Percentiles rank a stretch among this genome's conserved stretches.
Conservation (phyloP, 2,797 vertebrate genomes). For the Sebastes hopkinsi region DNA sequence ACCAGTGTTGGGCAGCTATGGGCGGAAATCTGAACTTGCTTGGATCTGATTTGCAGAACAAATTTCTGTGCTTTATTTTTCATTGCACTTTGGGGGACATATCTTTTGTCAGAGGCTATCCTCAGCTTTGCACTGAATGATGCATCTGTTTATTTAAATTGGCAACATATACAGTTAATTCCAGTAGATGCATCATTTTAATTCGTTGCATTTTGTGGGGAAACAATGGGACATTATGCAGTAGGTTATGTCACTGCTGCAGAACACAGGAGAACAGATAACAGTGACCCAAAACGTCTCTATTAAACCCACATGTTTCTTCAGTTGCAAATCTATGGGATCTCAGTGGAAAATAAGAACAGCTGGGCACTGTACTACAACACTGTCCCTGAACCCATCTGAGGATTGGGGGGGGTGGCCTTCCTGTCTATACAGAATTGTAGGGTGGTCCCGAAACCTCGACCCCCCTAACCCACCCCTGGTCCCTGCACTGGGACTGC, state of each 20-base stretch:
- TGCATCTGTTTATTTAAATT: slow-evolving; percentile 3
- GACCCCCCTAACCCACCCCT: slow-evolving; percentile 22
- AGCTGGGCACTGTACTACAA: slow-evolving; percentile 70
- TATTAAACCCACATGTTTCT: slow-evolving; percentile 45
- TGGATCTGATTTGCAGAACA: slow-evolving; percentile 37
- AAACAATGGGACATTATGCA: slow-evolving; percentile 17
- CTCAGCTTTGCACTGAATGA: neutral
- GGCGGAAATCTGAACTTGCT: slow-evolving; percentile 23
- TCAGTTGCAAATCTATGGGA: slow-evolving; percentile 25
- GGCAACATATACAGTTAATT: neutral
- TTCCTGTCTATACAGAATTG: slow-evolving; percentile 52
- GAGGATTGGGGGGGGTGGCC: slow-evolving; percentile 44
- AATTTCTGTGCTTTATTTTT: slow-evolving; percentile 11
- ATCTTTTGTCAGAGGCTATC: neutral
- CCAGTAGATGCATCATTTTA: neutral
- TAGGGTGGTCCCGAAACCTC: slow-evolving; percentile 61
- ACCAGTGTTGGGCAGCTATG: slow-evolving; percentile 9
- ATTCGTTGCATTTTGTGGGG: neutral
- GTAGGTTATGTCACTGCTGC: neutral
- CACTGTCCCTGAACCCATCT: slow-evolving; percentile 52
- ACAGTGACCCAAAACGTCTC: slow-evolving; percentile 21
- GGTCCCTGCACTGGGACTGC: slow-evolving; percentile 5
- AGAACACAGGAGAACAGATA: slow-evolving; percentile 28
- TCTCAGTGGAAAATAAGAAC: slow-evolving; percentile 48
- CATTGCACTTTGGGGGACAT: neutral